These are phyloP conservation scores for Actinia equina DNA, from an alignment of 64 coral and sea anemone genomes.

Conservation along the genomic window DNA sequence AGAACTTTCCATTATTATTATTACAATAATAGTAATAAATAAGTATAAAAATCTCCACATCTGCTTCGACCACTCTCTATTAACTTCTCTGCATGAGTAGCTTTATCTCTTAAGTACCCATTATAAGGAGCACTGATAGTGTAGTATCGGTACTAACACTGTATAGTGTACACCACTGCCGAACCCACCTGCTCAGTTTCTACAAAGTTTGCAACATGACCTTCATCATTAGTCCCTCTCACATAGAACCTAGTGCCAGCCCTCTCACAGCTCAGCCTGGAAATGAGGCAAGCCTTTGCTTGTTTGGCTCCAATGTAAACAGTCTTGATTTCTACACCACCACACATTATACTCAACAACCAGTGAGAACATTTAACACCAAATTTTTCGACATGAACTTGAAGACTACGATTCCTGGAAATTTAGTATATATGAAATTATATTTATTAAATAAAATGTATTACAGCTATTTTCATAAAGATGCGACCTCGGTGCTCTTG, in stretches of 20 bases:
- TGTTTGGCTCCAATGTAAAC: slow-evolving; percentile 88
- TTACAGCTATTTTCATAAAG: no score
- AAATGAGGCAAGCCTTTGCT: slow-evolving; percentile 87
- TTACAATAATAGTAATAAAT: no score
- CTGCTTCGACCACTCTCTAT: no score
- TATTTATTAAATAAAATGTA: no score
- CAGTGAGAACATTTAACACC: slow-evolving; percentile 82
- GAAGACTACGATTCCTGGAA: slow-evolving; percentile 84
- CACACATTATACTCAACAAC: slow-evolving; percentile 93
- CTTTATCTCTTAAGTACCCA: no score
- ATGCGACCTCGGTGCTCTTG: no score
- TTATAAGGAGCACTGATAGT: no score
- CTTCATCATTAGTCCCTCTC: slow-evolving; percentile 95
- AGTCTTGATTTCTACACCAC: slow-evolving; percentile 88
- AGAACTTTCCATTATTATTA: no score
- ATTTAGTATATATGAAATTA: neutral
- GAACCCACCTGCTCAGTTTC: slow-evolving; percentile 93
- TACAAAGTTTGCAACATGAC: slow-evolving; percentile 99
- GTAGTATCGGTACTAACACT: no score
- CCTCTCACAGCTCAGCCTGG: slow-evolving; percentile 86
- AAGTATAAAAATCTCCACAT: no score
- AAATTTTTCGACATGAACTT: slow-evolving; percentile 90
- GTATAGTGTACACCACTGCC: neutral
- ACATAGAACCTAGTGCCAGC: slow-evolving; percentile 99
- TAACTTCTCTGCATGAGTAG: no score